Percentiles rank a stretch among this genome's conserved stretches.
phyloP scores from a whole-genome alignment of 2,113 vertebrate genomes.

The Percopsis transmontana region DNA sequence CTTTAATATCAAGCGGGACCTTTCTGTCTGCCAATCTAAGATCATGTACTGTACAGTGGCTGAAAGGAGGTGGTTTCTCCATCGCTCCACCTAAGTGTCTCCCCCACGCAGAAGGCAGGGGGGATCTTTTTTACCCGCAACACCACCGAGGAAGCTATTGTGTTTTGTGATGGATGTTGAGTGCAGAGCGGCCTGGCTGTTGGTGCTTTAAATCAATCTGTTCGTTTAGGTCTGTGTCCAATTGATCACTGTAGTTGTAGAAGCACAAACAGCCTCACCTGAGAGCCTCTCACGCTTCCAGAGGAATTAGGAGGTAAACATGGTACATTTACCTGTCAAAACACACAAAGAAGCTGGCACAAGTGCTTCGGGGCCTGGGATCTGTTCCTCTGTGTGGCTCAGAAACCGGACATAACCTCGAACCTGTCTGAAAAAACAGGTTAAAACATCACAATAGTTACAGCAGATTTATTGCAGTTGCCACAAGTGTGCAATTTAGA shows the following conservation, averaged over 20 bases:
- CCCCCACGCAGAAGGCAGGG: constrained; percentile 52
- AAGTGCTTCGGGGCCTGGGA: too few relatives aligned
- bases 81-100: constrained; percentile 40
- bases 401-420: too few relatives aligned
- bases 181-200: constrained; percentile 53
- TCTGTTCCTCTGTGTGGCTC: too few relatives aligned
- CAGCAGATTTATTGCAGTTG: too few relatives aligned
- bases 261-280: constrained; percentile 62
- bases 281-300: constrained; percentile 26
- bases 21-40: too few relatives aligned
- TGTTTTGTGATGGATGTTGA: constrained; percentile 70
- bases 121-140: constrained; percentile 61
- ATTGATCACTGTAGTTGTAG: constrained; percentile 57
- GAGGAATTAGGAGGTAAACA: constrained; percentile 19
- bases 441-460: too few relatives aligned
- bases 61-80: background rate
- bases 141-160: constrained; percentile 68
- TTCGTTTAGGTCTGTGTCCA: constrained; percentile 69
- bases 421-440: too few relatives aligned
- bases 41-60: too few relatives aligned
- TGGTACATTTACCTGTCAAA: constrained; percentile 10
- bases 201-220: constrained; percentile 71
- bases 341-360: constrained; percentile 8
- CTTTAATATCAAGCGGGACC: too few relatives aligned
- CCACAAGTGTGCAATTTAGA: too few relatives aligned